phyloP scores from a whole-genome alignment of 2,888 invertebrate species.

The Melangyna quadrimaculata region DNA sequence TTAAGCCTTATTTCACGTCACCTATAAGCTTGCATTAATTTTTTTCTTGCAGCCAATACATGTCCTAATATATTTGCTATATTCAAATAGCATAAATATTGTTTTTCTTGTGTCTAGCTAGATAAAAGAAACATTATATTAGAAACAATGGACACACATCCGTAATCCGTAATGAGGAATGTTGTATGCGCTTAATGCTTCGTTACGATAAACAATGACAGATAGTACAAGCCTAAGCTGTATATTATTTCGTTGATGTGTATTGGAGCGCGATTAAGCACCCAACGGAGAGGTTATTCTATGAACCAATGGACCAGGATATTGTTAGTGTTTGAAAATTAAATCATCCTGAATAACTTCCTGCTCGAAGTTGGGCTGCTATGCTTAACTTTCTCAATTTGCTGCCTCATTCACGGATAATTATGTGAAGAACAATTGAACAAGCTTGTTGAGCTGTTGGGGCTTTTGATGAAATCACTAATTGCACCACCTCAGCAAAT shows the following conservation, averaged over 20 bases:
- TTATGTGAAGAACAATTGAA: constrained; percentile 33
- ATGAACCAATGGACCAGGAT: background rate
- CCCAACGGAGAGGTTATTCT: background rate
- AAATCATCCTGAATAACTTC: constrained; percentile 29
- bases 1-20: too few species aligned
- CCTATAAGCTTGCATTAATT: too few species aligned
- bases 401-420: constrained; percentile 27
- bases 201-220: background rate
- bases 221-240: background rate
- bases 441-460: constrained; percentile 7
- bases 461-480: constrained; percentile 10
- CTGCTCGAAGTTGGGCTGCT: background rate
- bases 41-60: too few species aligned
- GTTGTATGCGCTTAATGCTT: background rate
- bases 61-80: too few species aligned
- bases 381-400: constrained; percentile 16
- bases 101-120: background rate
- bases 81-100: too few species aligned
- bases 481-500: constrained; percentile 7
- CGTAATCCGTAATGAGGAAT: background rate
- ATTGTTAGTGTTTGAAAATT: constrained; percentile 22
- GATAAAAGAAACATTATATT: background rate
- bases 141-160: background rate
- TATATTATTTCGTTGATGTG: constrained; percentile 4
- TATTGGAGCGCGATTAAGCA: constrained; percentile 3